These are phyloP conservation scores for Actinia tenebrosa DNA, from an alignment of 64 coral and sea anemone genomes.

Conservation along the genomic window DNA sequence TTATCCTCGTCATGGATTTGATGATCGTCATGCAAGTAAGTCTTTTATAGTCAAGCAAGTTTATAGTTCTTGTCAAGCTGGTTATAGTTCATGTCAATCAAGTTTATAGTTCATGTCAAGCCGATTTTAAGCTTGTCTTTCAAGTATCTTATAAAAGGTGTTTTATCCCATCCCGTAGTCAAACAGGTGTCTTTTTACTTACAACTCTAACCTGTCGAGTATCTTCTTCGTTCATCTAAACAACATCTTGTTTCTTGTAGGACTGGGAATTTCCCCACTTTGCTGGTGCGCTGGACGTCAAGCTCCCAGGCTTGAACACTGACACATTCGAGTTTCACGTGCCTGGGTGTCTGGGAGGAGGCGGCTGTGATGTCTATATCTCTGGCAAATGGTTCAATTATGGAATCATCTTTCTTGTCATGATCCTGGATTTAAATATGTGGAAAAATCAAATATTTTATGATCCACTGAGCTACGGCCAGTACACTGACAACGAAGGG, in stretches of 20 bases:
- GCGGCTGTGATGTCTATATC: constrained; percentile 64
- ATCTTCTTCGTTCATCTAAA: no score
- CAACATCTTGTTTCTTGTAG: constrained; percentile 1
- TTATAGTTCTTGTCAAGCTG: neutral
- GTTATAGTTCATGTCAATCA: neutral
- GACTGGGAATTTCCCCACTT: constrained; percentile 92
- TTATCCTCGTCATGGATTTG: constrained; percentile 78
- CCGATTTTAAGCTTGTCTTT: neutral
- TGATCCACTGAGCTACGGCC: constrained; percentile 63
- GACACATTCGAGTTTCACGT: constrained; percentile 56
- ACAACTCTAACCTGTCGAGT: neutral
- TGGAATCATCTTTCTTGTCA: constrained; percentile 86
- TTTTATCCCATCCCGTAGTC: neutral
- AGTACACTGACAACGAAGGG: constrained; percentile 66
- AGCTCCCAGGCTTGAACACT: constrained; percentile 67
- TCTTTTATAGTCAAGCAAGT: neutral
- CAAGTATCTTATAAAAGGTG: no score
- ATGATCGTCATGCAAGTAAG: constrained; percentile 80
- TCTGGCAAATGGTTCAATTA: constrained; percentile 94
- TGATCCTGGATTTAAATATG: constrained; percentile 88
- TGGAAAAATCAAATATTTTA: constrained; percentile 98
- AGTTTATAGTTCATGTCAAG: neutral
- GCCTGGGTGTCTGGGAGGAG: constrained; percentile 48
- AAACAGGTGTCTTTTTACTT: neutral
- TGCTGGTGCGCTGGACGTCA: constrained; percentile 61